Conservation (phyloP, 2,888 invertebrate species). For the Sarcophaga rosellei region DNA sequence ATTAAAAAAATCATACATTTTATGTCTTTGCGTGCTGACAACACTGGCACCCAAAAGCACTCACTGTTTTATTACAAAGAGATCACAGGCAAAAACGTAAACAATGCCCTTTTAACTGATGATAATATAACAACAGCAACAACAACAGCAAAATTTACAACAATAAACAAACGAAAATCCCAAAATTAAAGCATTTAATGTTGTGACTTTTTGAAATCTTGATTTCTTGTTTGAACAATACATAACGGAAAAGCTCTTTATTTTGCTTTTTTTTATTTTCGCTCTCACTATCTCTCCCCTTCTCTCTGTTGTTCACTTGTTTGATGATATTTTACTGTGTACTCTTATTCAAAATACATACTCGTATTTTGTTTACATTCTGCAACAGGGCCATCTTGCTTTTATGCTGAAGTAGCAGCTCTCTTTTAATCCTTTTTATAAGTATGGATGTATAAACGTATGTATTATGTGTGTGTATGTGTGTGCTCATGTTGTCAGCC, state of each 20-base stretch:
- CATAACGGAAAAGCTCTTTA: not conserved
- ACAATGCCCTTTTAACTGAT: not conserved
- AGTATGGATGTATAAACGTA: too few species aligned
- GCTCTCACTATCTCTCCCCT: not conserved
- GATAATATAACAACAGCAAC: not conserved
- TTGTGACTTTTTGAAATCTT: not conserved
- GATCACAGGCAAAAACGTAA: not conserved
- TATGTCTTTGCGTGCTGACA: too few species aligned
- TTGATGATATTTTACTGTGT: not conserved
- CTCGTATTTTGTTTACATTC: too few species aligned
- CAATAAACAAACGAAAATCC: not conserved
- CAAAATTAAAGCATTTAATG: not conserved
- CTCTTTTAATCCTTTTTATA: too few species aligned
- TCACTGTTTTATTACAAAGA: not conserved
- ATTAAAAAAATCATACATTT: too few species aligned
- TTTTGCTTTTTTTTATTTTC: not conserved
- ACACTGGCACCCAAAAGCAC: too few species aligned
- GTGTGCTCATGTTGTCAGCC: not conserved
- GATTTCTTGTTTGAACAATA: not conserved
- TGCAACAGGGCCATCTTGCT: not conserved
- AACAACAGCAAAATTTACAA: too few species aligned
- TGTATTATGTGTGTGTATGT: too few species aligned
- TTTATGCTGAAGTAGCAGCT: not conserved
- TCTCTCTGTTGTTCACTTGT: slow-evolving; percentile 15
- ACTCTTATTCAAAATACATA: not conserved